Evolutionary conservation across 2,888 invertebrate species (phyloP), one percentile per base, ranked within the genome.

Genomic region (Xestia rhomboidea): DNA sequence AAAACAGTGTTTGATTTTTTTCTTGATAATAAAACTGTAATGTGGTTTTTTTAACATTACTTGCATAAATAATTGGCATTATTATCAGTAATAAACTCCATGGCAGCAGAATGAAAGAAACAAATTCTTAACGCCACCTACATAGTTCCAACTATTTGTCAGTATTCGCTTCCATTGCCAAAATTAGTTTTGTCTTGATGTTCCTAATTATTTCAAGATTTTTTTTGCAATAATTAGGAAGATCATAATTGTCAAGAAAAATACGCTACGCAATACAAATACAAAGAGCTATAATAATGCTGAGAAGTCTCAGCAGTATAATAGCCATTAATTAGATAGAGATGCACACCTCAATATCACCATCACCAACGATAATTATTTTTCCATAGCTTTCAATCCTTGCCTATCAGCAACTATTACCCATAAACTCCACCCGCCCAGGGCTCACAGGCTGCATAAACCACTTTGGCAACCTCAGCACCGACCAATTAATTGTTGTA

Each of bases 401-500:
- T 13, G 24, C 18, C 27, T 7, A 66, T 41, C 49, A 66, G 10
- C 41, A 78, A 64, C 64, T 34, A 57, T 62, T 74, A 57, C 11
- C 30, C 62, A 38, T 68, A 66, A 49, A 71, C 13, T 68, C 13
- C 1, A 67, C 49, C 13, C 34, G 34, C 34, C 41, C 27, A 2
- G 13, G 38, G 49, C n/a, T 64, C 64, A 41, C 41, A 64, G 41
- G 41, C 44, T 64, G 24, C 51, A 86, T 79, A 73, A 75, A 81
- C 41, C 49, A 84, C 67, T 87, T 89, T 90, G 82, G 82, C 80
- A 83, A 83, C 79, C 85, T 73, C 77, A 75, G 82, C 62, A 69
- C 60, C 13, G 69, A 74, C 80, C 87, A 86, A 89, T 90, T 90
- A 89, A 88, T 89, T 88, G 79, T 78, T 88, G 87, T 90, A 88